Percentiles rank a stretch among this genome's conserved stretches.
phyloP scores from a whole-genome alignment of 1,140 invertebrate species.

The Magallana gigas region DNA sequence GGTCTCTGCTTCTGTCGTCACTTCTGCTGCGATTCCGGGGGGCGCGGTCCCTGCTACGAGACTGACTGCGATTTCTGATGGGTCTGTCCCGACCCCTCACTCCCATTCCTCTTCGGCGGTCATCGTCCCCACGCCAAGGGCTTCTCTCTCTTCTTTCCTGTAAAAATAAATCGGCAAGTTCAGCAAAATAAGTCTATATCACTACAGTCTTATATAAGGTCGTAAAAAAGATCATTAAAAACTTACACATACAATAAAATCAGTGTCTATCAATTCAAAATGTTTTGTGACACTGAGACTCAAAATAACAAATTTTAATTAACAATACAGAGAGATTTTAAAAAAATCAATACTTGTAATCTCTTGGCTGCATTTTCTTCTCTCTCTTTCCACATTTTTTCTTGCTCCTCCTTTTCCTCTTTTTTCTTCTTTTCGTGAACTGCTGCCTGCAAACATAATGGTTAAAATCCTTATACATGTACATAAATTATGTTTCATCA shows the following conservation, averaged over 20 bases:
- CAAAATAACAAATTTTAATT: no score
- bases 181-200: not conserved
- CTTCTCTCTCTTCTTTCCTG: constrained; percentile 20
- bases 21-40: constrained; percentile 33
- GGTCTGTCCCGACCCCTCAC: constrained; percentile 14
- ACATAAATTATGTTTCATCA: no score
- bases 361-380: constrained; percentile 47
- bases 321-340: no score
- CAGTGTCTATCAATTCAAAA: no score
- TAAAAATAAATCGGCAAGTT: not conserved
- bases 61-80: constrained; percentile 4
- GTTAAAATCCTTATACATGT: no score
- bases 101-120: not conserved
- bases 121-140: constrained; percentile 5
- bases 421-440: constrained; percentile 45
- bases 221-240: no score
- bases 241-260: no score
- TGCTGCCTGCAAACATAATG: not conserved
- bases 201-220: no score
- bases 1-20: not conserved
- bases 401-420: constrained; percentile 44
- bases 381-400: constrained; percentile 49
- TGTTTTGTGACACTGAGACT: no score
- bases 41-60: constrained; percentile 10
- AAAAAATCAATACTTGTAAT: not conserved